Conservation (phyloP, 1,140 invertebrate genomes). For the Bombus confusus region DNA sequence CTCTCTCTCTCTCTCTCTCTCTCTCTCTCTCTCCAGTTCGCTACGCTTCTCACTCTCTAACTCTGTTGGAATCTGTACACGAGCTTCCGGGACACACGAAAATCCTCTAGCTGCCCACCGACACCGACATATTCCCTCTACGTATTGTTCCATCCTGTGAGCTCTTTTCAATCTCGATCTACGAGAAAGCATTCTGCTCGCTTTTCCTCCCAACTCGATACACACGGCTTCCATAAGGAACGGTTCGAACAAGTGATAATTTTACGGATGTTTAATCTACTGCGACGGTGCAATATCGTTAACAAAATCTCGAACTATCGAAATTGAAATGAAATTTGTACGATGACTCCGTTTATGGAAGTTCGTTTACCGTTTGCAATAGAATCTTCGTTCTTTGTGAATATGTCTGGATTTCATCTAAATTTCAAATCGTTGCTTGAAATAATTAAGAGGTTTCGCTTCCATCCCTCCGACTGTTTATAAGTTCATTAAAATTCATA, state of each 20-base stretch:
- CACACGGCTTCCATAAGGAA: neutral
- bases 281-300: neutral
- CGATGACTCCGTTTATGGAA: neutral
- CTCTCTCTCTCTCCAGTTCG: neutral
- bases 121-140: slow-evolving; percentile 17
- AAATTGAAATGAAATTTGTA: neutral
- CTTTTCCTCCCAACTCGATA: neutral
- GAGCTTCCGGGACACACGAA: slow-evolving; percentile 64
- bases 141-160: slow-evolving; percentile 38
- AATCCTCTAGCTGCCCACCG: slow-evolving; percentile 44
- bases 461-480: neutral
- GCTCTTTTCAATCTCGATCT: slow-evolving; percentile 54
- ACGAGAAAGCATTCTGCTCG: slow-evolving; percentile 21
- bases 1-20: slow-evolving; percentile 17
- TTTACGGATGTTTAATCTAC: neutral
- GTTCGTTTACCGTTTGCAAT: neutral
- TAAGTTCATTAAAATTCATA: neutral
- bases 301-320: neutral
- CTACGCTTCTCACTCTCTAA: slow-evolving; percentile 24
- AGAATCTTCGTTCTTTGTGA: neutral
- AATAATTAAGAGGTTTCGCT: neutral
- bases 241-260: neutral
- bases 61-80: slow-evolving; percentile 47
- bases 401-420: neutral
- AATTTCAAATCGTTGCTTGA: neutral